A percentile compares a stretch with the other conserved stretches of the same genome.
Evolutionary conservation across 2,113 vertebrate species (phyloP).

Genomic region (Amphilophus citrinellus): DNA sequence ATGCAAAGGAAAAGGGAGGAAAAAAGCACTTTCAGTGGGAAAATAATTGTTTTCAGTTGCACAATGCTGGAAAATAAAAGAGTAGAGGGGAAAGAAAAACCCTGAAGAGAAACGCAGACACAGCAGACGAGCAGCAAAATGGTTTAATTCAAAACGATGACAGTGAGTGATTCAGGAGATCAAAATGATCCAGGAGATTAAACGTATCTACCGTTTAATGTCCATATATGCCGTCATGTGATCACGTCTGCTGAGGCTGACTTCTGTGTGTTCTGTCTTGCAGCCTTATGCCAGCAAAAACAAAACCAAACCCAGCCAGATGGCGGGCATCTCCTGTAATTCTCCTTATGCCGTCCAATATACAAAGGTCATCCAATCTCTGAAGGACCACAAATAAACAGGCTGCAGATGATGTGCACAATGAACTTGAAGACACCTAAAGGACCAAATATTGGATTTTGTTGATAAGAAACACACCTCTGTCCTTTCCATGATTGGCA

Average conservation of each 20-base stretch:
- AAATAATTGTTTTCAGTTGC: constrained; percentile 21
- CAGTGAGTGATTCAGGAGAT: constrained; percentile 60
- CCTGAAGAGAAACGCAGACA: neutral
- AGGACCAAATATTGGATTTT: neutral
- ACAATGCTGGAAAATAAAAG: constrained; percentile 10
- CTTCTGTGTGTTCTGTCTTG: neutral
- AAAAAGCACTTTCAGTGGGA: neutral
- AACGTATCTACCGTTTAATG: neutral
- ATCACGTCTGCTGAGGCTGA: neutral
- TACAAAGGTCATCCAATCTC: constrained; percentile 22
- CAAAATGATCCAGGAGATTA: constrained; percentile 72
- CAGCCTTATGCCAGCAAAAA: neutral
- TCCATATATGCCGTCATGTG: neutral
- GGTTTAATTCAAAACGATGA: constrained; percentile 53
- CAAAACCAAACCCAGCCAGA: neutral
- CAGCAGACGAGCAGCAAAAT: constrained; percentile 4
- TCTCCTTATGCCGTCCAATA: neutral
- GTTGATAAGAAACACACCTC: neutral
- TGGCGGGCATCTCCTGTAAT: neutral
- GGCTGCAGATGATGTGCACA: neutral
- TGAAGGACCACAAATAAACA: neutral
- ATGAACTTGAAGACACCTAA: neutral
- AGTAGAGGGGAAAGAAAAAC: neutral
- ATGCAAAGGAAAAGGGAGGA: neutral
- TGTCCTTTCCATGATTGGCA: neutral